phyloP scores from a whole-genome alignment of 2,888 invertebrate genomes.

The Arrhopalites spinosus region DNA sequence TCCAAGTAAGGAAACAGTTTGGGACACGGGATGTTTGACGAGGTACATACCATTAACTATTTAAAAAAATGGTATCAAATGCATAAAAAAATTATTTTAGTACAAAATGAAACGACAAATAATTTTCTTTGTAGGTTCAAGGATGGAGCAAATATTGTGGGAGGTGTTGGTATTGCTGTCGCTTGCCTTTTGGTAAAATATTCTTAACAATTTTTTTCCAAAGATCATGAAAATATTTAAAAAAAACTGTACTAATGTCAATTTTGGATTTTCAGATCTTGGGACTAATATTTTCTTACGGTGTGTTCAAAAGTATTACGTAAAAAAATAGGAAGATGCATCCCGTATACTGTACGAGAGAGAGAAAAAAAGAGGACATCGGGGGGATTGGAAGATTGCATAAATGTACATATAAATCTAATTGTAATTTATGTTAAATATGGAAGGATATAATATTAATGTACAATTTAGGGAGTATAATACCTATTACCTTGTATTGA shows the following conservation, averaged over 20 bases:
- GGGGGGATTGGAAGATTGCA: background rate
- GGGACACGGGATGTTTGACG: constrained; percentile 66
- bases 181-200: constrained; percentile 78
- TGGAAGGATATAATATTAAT: too few relatives aligned
- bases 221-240: too few relatives aligned
- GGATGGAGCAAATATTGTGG: constrained; percentile 77
- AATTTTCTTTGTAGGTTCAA: constrained; percentile 65
- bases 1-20: constrained; percentile 64
- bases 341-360: background rate
- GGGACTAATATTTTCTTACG: constrained; percentile 82
- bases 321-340: background rate
- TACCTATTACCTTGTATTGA: background rate
- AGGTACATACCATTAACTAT: too few relatives aligned
- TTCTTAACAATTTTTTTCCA: background rate
- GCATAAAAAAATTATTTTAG: too few relatives aligned
- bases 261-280: constrained; percentile 69
- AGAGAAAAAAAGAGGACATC: background rate
- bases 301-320: constrained; percentile 79
- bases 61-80: too few relatives aligned
- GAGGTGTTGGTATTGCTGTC: constrained; percentile 78
- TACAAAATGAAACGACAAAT: too few relatives aligned
- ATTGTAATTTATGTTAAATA: background rate
- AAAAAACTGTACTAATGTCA: background rate
- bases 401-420: background rate
- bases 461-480: background rate